Conservation (phyloP, 1,140 invertebrate species). For the Drosophila gunungcola region DNA sequence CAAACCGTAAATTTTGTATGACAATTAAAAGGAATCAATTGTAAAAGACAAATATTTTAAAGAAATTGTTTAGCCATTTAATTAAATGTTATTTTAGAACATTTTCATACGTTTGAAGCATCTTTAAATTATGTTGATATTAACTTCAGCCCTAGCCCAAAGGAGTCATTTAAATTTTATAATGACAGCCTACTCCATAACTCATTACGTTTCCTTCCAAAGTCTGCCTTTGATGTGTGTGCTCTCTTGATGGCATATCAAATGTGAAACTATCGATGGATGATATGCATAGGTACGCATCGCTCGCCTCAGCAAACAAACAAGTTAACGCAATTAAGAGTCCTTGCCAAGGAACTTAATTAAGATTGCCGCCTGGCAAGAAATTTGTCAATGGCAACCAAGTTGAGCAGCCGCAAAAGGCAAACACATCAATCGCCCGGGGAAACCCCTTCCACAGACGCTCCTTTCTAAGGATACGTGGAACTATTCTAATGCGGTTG, state of each 20-base stretch:
- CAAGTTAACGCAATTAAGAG: constrained; percentile 70
- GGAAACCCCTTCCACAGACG: constrained; percentile 24
- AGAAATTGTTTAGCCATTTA: too few species aligned
- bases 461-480: constrained; percentile 56
- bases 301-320: constrained; percentile 40
- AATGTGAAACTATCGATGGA: constrained; percentile 79
- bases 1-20: too few species aligned
- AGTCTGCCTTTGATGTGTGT: constrained; percentile 66
- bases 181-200: constrained; percentile 4
- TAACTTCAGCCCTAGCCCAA: background rate
- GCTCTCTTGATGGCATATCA: constrained; percentile 59
- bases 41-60: too few species aligned
- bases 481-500: constrained; percentile 77
- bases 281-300: constrained; percentile 53
- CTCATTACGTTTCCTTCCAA: background rate
- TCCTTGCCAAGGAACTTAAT: constrained; percentile 62
- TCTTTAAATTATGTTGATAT: background rate
- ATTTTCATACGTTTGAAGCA: background rate
- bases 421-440: constrained; percentile 63
- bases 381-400: constrained; percentile 75
- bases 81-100: too few species aligned
- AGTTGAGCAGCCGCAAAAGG: constrained; percentile 61
- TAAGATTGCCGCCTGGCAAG: constrained; percentile 53
- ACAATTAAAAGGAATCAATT: too few species aligned
- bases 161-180: constrained; percentile 63